Percentiles rank a stretch among this genome's conserved stretches.
phyloP scores from a whole-genome alignment of 2,113 vertebrate species.

The Prionailurus bengalensis region DNA sequence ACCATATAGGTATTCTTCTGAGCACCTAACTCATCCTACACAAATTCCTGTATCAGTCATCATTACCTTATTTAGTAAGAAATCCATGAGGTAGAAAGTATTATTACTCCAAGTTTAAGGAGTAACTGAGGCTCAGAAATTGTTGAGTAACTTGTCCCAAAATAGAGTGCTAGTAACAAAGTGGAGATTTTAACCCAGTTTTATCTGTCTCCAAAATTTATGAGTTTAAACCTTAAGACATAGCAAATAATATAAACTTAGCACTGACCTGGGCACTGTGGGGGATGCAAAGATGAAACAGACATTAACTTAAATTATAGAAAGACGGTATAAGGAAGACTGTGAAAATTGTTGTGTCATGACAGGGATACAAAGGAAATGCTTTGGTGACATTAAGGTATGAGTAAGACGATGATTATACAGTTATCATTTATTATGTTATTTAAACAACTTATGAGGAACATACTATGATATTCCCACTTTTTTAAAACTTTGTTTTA shows the following conservation, averaged over 20 bases:
- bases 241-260: not conserved
- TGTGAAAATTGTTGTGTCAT: not conserved
- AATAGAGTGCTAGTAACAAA: not conserved
- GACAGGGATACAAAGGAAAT: not conserved
- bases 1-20: not conserved
- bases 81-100: not conserved
- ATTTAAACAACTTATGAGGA: not conserved
- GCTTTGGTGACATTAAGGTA: not conserved
- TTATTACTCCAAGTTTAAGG: constrained; percentile 18
- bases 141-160: not conserved
- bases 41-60: not conserved
- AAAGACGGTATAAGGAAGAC: not conserved
- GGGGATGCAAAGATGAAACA: not conserved
- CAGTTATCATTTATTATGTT: not conserved
- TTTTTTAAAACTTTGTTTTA: not conserved
- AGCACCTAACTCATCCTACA: not conserved
- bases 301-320: not conserved
- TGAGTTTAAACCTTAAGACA: not conserved
- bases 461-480: not conserved
- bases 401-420: not conserved
- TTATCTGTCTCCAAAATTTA: constrained; percentile 10
- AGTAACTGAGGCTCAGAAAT: constrained; percentile 36
- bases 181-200: not conserved
- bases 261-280: not conserved
- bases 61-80: not conserved